Percentiles rank a stretch among this genome's conserved stretches.
Evolutionary conservation across 2,113 vertebrate genomes (phyloP).

Genomic region (Poeciliopsis retropinna): DNA sequence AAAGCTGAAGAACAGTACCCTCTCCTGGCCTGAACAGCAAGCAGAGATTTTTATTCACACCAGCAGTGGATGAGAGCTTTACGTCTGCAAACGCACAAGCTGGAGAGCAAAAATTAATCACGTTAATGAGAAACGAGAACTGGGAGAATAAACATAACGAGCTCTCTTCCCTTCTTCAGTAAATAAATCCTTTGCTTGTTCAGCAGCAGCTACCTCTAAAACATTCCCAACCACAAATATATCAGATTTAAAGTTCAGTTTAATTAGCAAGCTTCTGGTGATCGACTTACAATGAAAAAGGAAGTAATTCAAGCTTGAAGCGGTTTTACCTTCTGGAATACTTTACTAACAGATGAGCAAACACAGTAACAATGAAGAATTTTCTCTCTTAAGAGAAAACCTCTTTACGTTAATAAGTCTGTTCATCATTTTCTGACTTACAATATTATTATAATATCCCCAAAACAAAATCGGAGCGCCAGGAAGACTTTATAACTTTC

Average conservation of each 20-base stretch:
- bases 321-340: background rate
- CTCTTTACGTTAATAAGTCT: background rate
- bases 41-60: conserved; percentile 12
- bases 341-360: background rate
- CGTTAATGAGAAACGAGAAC: conserved; percentile 3
- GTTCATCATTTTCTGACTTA: background rate
- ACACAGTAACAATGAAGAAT: background rate
- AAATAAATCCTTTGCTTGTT: conserved; percentile 1
- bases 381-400: background rate
- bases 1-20: conserved; percentile 69
- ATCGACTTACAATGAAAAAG: background rate
- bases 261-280: background rate
- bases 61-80: conserved; percentile 6
- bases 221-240: background rate
- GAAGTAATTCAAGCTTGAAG: background rate
- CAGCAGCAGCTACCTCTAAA: conserved; percentile 10
- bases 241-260: background rate
- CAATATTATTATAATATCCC: background rate
- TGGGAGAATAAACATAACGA: background rate
- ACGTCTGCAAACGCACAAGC: background rate
- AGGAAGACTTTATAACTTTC: no score
- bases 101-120: background rate
- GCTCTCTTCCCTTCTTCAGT: background rate
- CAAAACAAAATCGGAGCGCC: background rate
- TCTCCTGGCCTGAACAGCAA: conserved; percentile 60